Percentiles rank a stretch among this genome's conserved stretches.
Conservation (phyloP, 2,888 invertebrate genomes). For the Sarcophaga variegata region DNA sequence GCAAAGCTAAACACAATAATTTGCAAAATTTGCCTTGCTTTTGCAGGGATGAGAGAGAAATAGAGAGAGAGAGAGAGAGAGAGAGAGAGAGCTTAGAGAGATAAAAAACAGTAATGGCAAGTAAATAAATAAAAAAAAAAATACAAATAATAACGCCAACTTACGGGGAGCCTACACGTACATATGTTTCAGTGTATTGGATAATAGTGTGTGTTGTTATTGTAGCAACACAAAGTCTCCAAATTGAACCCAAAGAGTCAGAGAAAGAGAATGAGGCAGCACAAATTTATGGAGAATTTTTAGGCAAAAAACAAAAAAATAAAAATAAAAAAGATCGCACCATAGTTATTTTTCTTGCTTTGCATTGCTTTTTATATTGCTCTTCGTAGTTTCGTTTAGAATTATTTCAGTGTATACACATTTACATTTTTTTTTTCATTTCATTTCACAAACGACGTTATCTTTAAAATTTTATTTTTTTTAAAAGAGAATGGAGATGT, state of each 20-base stretch:
- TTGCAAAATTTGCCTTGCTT: slow-evolving; percentile 40
- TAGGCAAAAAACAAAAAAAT: neutral
- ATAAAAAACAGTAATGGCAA: slow-evolving; percentile 39
- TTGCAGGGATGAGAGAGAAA: neutral
- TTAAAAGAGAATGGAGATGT: neutral
- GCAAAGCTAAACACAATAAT: slow-evolving; percentile 51
- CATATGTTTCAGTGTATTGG: neutral
- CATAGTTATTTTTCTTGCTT: slow-evolving; percentile 53
- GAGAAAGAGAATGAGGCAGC: neutral
- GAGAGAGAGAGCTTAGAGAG: slow-evolving; percentile 14
- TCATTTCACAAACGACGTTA: slow-evolving; percentile 55
- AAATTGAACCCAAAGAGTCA: slow-evolving; percentile 22
- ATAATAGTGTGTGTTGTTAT: neutral
- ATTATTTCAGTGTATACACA: slow-evolving; percentile 40
- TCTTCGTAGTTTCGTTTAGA: slow-evolving; percentile 27
- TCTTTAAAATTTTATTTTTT: slow-evolving; percentile 52
- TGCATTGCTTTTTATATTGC: slow-evolving; percentile 28
- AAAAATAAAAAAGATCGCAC: slow-evolving; percentile 59
- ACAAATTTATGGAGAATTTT: slow-evolving; percentile 5
- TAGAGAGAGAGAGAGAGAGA: slow-evolving; percentile 21
- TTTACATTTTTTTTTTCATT: slow-evolving; percentile 24
- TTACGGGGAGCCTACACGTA: slow-evolving; percentile 27
- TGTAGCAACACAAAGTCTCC: slow-evolving; percentile 53
- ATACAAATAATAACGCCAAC: slow-evolving; percentile 32
- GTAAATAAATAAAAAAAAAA: neutral